Conservation (phyloP, 2,888 invertebrate species). For the Calliphora vomitoria region DNA sequence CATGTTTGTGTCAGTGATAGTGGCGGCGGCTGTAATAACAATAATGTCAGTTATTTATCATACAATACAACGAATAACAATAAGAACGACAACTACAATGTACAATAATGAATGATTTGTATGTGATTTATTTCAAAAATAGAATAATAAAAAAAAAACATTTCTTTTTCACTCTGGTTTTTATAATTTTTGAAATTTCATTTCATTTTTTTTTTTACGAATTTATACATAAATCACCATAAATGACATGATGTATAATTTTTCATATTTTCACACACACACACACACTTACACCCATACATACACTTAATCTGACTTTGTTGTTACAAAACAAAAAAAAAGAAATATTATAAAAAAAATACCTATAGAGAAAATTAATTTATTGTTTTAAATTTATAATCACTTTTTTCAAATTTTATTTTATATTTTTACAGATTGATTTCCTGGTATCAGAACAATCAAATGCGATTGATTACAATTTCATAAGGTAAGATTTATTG, state of each 20-base stretch:
- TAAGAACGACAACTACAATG: conserved; percentile 38
- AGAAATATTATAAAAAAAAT: neutral
- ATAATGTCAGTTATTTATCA: conserved; percentile 72
- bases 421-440: conserved; percentile 59
- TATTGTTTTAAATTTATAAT: conserved; percentile 61
- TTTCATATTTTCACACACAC: conserved; percentile 46
- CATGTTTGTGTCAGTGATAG: conserved; percentile 58
- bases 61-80: conserved; percentile 39
- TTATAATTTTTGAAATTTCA: conserved; percentile 12
- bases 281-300: neutral
- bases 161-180: neutral
- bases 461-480: conserved; percentile 58
- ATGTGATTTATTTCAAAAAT: conserved; percentile 60
- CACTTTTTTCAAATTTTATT: conserved; percentile 43
- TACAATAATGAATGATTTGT: conserved; percentile 59
- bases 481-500: conserved; percentile 64
- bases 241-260: conserved; percentile 54
- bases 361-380: conserved; percentile 28
- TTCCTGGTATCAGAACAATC: conserved; percentile 47
- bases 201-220: conserved; percentile 25
- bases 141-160: neutral
- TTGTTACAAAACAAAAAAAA: neutral
- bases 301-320: neutral
- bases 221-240: conserved; percentile 57
- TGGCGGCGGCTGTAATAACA: conserved; percentile 59